These are phyloP conservation scores for Chelidonichthys spinosus DNA, from an alignment of 2,797 vertebrate species.

Conservation along the genomic window DNA sequence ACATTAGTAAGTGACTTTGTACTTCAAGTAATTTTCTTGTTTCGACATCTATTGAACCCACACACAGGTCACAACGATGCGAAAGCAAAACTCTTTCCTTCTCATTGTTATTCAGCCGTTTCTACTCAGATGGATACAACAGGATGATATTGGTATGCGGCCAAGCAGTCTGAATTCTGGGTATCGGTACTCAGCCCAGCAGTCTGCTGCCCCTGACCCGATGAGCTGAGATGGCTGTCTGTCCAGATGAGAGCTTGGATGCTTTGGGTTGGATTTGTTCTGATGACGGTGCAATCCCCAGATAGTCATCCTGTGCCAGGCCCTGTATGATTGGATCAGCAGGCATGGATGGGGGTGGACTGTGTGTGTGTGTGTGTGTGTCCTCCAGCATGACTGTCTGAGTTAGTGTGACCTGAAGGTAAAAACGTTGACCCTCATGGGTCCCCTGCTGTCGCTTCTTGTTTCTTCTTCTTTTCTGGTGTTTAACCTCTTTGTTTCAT, in stretches of 20 bases:
- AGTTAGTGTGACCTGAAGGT: conserved; percentile 26
- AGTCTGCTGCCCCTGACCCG: conserved; percentile 52
- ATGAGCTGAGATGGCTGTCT: conserved; percentile 56
- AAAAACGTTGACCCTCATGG: conserved; percentile 40
- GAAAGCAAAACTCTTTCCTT: conserved; percentile 3
- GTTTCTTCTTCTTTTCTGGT: conserved; percentile 12
- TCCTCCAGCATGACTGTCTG: background rate
- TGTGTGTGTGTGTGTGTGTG: conserved; percentile 8
- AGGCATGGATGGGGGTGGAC: conserved; percentile 20
- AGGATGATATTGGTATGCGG: conserved; percentile 43
- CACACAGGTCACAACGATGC: background rate
- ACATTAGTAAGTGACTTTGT: background rate
- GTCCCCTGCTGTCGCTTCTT: conserved; percentile 12
- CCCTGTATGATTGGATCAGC: conserved; percentile 38
- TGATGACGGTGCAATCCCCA: conserved; percentile 56
- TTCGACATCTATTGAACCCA: background rate
- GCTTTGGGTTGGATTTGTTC: conserved; percentile 55
- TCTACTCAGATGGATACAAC: conserved; percentile 10
- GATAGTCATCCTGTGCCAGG: conserved; percentile 42
- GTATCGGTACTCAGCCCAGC: conserved; percentile 28
- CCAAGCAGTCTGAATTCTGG: conserved; percentile 34
- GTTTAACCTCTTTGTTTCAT: conserved; percentile 16
- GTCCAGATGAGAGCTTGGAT: conserved; percentile 53
- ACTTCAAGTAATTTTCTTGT: background rate
- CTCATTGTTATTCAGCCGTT: conserved; percentile 10